Conservation (phyloP, 2,888 invertebrate genomes). For the Neocrepidodera transversa region DNA sequence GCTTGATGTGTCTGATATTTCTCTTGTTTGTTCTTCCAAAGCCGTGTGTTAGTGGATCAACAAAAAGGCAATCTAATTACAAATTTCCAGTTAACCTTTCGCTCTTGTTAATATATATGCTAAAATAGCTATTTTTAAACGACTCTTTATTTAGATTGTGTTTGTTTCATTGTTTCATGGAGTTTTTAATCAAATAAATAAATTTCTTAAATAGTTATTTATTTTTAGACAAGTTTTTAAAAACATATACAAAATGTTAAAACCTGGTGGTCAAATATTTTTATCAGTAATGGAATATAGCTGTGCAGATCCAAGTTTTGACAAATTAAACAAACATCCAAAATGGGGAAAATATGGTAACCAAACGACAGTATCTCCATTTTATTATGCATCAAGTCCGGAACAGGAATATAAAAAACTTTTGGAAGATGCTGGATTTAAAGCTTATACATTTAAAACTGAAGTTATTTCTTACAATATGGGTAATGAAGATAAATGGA, state of each 20-base stretch:
- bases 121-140: too few species aligned
- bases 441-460: background rate
- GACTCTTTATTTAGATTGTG: too few species aligned
- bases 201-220: too few species aligned
- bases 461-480: background rate
- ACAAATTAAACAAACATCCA: background rate
- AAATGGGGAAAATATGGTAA: background rate
- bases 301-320: background rate
- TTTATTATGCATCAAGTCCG: background rate
- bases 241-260: too few species aligned
- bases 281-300: constrained; percentile 4
- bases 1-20: too few species aligned
- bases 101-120: too few species aligned
- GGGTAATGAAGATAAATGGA: background rate
- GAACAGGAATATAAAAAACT: background rate
- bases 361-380: background rate
- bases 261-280: background rate
- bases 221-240: constrained; percentile 1
- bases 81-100: too few species aligned
- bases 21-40: too few species aligned
- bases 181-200: too few species aligned
- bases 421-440: background rate
- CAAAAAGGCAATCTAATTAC: too few species aligned
- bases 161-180: too few species aligned
- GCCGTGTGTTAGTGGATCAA: too few species aligned